These are phyloP conservation scores for Sylvicola cinctus DNA, from an alignment of 2,888 invertebrate species.

Conservation along the genomic window DNA sequence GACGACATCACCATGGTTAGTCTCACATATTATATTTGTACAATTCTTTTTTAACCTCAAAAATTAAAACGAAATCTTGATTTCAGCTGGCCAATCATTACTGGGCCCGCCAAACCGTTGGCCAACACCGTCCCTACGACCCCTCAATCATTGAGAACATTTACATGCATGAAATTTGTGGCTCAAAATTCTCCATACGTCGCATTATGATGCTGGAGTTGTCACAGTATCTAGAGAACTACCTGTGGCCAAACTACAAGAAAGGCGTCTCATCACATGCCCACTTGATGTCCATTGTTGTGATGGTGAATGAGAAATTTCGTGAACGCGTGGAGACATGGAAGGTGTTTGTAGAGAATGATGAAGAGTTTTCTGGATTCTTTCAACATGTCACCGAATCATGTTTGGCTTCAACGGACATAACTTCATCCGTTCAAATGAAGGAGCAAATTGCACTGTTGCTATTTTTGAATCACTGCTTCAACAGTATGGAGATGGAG, in stretches of 20 bases:
- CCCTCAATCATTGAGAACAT: constrained; percentile 69
- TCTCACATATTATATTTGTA: constrained; percentile 8
- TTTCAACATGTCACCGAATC: constrained; percentile 62
- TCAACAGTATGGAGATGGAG: constrained; percentile 93
- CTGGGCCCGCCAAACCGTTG: constrained; percentile 74
- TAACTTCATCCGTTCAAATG: constrained; percentile 21
- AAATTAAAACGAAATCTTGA: constrained; percentile 2
- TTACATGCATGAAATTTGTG: constrained; percentile 68
- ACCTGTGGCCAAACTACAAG: constrained; percentile 87
- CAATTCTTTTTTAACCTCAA: constrained; percentile 1
- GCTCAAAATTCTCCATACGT: constrained; percentile 62
- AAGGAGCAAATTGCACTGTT: constrained; percentile 75
- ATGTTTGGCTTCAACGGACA: constrained; percentile 33
- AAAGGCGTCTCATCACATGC: constrained; percentile 52
- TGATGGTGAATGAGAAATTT: constrained; percentile 97
- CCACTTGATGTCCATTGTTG: constrained; percentile 93
- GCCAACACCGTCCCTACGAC: constrained; percentile 51
- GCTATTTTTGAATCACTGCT: constrained; percentile 87
- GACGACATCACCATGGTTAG: constrained; percentile 74
- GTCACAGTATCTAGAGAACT: constrained; percentile 92
- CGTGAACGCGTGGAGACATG: constrained; percentile 92
- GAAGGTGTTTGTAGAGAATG: constrained; percentile 68
- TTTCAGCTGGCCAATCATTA: constrained; percentile 72
- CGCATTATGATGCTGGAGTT: constrained; percentile 92
- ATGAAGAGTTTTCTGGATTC: constrained; percentile 59